Evolutionary conservation across 2,888 invertebrate genomes (phyloP).

Genomic region (Cephus runcator): DNA sequence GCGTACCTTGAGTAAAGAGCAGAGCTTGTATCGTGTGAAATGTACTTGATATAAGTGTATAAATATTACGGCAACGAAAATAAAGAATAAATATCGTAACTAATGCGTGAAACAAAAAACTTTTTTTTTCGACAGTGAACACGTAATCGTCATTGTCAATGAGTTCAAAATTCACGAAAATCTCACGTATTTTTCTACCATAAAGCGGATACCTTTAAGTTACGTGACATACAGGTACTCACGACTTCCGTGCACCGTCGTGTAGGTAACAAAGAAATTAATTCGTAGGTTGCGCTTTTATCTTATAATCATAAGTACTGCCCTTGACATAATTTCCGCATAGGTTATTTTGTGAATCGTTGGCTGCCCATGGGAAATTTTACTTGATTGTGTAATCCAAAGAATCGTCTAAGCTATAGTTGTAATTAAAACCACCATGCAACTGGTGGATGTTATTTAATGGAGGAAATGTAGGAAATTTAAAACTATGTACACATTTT

Average conservation of each 20-base stretch:
- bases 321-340: neutral
- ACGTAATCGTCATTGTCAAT: neutral
- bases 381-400: neutral
- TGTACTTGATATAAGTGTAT: neutral
- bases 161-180: neutral
- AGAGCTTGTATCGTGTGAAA: neutral
- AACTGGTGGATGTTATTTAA: neutral
- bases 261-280: neutral
- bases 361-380: neutral
- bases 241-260: neutral
- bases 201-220: neutral
- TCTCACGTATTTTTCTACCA: neutral
- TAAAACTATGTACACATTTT: too few species aligned
- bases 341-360: neutral
- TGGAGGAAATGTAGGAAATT: neutral
- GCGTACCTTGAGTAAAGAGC: neutral
- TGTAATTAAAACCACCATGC: neutral
- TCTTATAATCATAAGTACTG: neutral
- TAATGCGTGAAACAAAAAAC: neutral
- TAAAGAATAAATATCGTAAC: neutral
- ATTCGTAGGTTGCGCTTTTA: neutral
- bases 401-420: neutral
- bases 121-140: neutral
- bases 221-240: neutral
- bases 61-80: neutral